Conservation (phyloP, 2,113 vertebrate species). For the Eurystomus gularis region DNA sequence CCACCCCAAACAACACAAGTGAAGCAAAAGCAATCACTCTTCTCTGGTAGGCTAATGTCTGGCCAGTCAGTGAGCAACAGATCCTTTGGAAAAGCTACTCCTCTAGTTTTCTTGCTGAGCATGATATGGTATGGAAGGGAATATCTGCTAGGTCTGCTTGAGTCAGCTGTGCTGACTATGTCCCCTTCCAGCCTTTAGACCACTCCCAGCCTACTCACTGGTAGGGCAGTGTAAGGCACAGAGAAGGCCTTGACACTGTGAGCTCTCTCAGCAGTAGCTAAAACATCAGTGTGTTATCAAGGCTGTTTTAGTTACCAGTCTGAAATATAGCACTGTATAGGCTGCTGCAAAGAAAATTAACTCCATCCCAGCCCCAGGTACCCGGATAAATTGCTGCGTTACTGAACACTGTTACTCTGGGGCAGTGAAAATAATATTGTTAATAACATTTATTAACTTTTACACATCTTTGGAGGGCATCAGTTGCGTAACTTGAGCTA, state of each 20-base stretch:
- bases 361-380: background rate
- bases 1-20: too few relatives aligned
- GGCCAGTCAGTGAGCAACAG: background rate
- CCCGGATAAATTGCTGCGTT: background rate
- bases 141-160: background rate
- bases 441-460: background rate
- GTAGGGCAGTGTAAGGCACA: background rate
- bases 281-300: background rate
- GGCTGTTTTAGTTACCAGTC: background rate
- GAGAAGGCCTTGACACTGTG: background rate
- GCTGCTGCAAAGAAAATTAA: background rate
- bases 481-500: background rate
- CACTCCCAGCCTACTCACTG: background rate
- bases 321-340: background rate
- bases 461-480: background rate
- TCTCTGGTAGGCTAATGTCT: background rate
- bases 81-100: background rate
- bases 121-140: fast-evolving
- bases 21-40: background rate
- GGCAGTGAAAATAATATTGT: background rate
- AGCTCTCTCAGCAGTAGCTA: background rate
- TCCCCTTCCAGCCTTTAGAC: background rate
- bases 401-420: background rate
- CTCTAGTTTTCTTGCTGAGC: background rate
- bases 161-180: background rate